A percentile compares a stretch with the other conserved stretches of the same genome.
Evolutionary conservation across 2,113 vertebrate species (phyloP).

Genomic region (Eubucco bourcierii): DNA sequence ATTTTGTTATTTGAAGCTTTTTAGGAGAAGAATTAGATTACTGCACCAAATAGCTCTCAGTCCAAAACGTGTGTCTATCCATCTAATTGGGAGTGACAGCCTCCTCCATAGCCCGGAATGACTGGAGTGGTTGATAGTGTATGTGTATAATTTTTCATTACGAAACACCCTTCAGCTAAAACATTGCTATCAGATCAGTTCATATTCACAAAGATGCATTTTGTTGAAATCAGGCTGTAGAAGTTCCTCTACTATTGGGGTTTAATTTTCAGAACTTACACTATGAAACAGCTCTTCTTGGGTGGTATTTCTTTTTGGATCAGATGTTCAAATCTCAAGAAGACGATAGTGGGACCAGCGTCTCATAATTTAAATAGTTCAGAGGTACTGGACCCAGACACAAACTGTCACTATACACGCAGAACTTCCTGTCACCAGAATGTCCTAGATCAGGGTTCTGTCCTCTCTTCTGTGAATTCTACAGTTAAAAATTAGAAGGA

Average conservation of each 20-base stretch:
- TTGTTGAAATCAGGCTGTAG: neutral
- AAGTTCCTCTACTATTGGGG: neutral
- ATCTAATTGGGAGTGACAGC: neutral
- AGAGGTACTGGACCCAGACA: neutral
- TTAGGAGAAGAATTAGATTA: neutral
- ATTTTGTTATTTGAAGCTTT: neutral
- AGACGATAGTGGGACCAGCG: neutral
- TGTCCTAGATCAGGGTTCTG: neutral
- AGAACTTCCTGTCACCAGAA: fast-evolving
- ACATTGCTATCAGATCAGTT: neutral
- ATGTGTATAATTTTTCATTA: neutral
- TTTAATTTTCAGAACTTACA: neutral
- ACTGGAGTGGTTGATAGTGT: neutral
- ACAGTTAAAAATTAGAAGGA: neutral
- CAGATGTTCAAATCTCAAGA: neutral
- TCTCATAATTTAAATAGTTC: neutral
- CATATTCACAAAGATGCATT: neutral
- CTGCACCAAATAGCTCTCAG: neutral
- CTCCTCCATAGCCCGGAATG: neutral
- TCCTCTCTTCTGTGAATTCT: neutral
- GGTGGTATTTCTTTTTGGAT: neutral
- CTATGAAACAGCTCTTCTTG: neutral
- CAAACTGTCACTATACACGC: neutral
- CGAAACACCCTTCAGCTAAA: neutral
- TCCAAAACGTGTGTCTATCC: neutral